A percentile compares a stretch with the other conserved stretches of the same genome.
These are phyloP conservation scores for Saguinus midas DNA, from an alignment of 2,113 vertebrate genomes.

Conservation along the genomic window DNA sequence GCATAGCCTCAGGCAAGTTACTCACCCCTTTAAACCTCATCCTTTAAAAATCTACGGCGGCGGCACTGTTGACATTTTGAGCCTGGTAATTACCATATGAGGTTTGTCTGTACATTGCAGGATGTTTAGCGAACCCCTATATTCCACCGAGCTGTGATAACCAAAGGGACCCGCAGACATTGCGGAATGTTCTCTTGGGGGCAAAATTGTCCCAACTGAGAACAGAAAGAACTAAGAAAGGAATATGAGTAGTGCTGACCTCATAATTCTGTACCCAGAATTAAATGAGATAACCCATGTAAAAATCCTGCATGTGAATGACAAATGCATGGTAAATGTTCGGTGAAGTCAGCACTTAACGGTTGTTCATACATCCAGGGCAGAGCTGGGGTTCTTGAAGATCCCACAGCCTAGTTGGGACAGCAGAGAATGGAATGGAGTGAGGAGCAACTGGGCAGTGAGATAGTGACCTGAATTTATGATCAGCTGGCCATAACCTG, in stretches of 20 bases:
- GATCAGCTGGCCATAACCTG: not conserved
- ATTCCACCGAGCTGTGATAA: not conserved
- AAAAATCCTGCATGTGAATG: not conserved
- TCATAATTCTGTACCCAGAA: not conserved
- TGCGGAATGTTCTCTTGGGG: not conserved
- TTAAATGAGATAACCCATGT: not conserved
- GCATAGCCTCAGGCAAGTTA: not conserved
- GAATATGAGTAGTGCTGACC: not conserved
- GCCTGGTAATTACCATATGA: not conserved
- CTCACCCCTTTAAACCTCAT: not conserved
- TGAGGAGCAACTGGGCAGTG: not conserved
- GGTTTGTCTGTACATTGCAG: not conserved
- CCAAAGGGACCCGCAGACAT: not conserved
- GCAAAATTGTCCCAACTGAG: not conserved
- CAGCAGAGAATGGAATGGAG: not conserved
- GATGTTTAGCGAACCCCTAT: not conserved
- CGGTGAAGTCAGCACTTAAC: not conserved
- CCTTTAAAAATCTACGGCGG: not conserved
- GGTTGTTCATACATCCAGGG: not conserved
- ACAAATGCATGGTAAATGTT: accelerated
- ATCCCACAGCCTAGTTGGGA: not conserved
- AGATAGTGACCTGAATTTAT: not conserved
- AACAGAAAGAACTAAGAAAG: not conserved
- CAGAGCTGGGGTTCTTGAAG: not conserved
- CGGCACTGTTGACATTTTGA: not conserved